These are phyloP conservation scores for Epinephelus malabaricus DNA, from an alignment of 2,797 vertebrate species.

Conservation along the genomic window DNA sequence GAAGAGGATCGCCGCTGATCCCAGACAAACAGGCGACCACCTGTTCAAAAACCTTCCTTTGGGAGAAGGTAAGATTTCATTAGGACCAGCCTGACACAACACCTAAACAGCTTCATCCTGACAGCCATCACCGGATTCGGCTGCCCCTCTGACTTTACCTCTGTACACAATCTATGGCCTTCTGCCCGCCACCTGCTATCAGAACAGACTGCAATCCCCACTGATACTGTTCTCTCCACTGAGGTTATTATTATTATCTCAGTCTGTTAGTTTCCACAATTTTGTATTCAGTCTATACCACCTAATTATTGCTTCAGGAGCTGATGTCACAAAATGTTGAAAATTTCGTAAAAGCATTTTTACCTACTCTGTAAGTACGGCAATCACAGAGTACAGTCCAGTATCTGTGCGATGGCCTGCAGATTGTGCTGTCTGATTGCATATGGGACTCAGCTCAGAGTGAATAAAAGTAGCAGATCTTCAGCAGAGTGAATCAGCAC, in stretches of 20 bases:
- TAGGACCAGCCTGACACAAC: slow-evolving; percentile 50
- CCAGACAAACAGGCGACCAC: slow-evolving; percentile 62
- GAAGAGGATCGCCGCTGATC: slow-evolving; percentile 52
- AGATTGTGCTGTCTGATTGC: slow-evolving; percentile 46
- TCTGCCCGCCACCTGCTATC: slow-evolving; percentile 64
- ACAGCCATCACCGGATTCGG: slow-evolving; percentile 47
- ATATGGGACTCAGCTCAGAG: slow-evolving; percentile 25
- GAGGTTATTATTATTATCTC: slow-evolving; percentile 40
- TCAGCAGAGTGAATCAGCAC: slow-evolving; percentile 57
- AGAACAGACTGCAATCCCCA: slow-evolving; percentile 48
- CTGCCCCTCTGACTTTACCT: slow-evolving; percentile 54
- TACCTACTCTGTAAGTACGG: slow-evolving; percentile 15
- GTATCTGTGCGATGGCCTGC: slow-evolving; percentile 24
- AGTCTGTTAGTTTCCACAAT: neutral
- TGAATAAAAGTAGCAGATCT: slow-evolving; percentile 53
- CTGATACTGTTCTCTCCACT: slow-evolving; percentile 13
- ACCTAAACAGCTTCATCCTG: slow-evolving; percentile 45
- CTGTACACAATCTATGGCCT: slow-evolving; percentile 50
- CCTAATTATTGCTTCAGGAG: slow-evolving; percentile 8
- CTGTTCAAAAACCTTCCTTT: slow-evolving; percentile 56
- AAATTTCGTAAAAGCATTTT: slow-evolving; percentile 31
- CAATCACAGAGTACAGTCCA: slow-evolving; percentile 10
- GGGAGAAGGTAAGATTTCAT: slow-evolving; percentile 62
- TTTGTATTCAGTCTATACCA: slow-evolving; percentile 3
- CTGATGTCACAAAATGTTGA: slow-evolving; percentile 2